phyloP scores from a whole-genome alignment of 2,113 vertebrate genomes.

The Sinocyclocheilus anshuiensis region DNA sequence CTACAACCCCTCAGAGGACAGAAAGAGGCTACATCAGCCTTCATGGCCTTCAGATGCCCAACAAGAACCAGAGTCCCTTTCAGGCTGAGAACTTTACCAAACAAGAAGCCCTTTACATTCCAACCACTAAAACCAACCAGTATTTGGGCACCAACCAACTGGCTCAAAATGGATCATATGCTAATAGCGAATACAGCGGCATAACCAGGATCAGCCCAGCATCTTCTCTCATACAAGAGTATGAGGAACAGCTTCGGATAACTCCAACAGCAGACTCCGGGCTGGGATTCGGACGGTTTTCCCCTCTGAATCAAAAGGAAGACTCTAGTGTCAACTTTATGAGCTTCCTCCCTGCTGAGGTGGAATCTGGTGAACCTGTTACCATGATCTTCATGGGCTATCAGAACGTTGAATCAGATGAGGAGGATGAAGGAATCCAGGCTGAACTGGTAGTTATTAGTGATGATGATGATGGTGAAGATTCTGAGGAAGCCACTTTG shows the following conservation, averaged over 20 bases:
- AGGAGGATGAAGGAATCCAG: slow-evolving; percentile 81
- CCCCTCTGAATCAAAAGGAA: slow-evolving; percentile 68
- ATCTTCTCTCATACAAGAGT: slow-evolving; percentile 57
- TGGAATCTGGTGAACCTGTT: slow-evolving; percentile 76
- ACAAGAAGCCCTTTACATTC: slow-evolving; percentile 28
- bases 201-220: slow-evolving; percentile 30
- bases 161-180: slow-evolving; percentile 5
- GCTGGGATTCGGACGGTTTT: slow-evolving; percentile 40
- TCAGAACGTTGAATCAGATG: slow-evolving; percentile 77
- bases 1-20: slow-evolving; percentile 70
- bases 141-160: neutral
- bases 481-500: slow-evolving; percentile 56
- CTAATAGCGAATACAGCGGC: neutral
- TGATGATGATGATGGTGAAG: slow-evolving; percentile 76
- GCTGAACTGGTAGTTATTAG: slow-evolving; percentile 90
- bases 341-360: slow-evolving; percentile 72
- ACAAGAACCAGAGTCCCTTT: slow-evolving; percentile 59
- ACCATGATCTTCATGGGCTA: slow-evolving; percentile 99
- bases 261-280: slow-evolving; percentile 54
- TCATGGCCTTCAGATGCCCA: slow-evolving; percentile 58
- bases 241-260: slow-evolving; percentile 55
- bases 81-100: slow-evolving; percentile 14
- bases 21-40: slow-evolving; percentile 69
- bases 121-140: slow-evolving; percentile 28
- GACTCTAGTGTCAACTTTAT: slow-evolving; percentile 67